A percentile compares a stretch with the other conserved stretches of the same genome.
Conservation (phyloP, 2,888 invertebrate genomes). For the Neria commutata region DNA sequence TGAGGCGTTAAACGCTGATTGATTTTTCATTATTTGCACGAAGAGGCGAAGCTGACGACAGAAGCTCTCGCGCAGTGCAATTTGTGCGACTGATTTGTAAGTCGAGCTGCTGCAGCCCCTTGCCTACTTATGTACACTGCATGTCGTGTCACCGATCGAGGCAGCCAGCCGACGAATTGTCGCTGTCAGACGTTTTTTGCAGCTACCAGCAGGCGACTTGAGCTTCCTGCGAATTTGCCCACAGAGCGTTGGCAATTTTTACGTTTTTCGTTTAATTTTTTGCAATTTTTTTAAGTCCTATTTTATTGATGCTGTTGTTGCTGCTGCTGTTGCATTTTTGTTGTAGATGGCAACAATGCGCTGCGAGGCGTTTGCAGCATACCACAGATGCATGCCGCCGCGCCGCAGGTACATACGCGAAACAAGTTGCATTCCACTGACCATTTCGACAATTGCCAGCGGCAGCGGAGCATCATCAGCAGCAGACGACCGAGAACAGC, state of each 20-base stretch:
- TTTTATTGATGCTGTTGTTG: constrained; percentile 15
- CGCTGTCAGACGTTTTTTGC: background rate
- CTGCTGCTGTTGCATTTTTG: constrained; percentile 24
- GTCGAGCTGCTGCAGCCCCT: constrained; percentile 14
- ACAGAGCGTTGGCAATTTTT: too few relatives aligned
- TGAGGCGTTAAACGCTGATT: constrained; percentile 12
- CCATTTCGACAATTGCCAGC: constrained; percentile 52
- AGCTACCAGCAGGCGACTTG: too few relatives aligned
- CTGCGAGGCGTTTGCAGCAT: constrained; percentile 47
- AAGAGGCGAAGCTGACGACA: too few relatives aligned
- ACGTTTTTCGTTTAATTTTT: background rate
- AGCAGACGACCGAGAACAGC: constrained; percentile 12
- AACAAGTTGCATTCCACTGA: constrained; percentile 59
- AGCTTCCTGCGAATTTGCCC: too few relatives aligned
- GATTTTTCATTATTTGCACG: constrained; percentile 9
- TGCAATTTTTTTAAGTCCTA: background rate
- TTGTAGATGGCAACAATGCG: constrained; percentile 36
- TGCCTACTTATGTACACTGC: too few relatives aligned
- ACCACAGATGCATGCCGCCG: constrained; percentile 34
- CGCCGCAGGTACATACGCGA: constrained; percentile 33
- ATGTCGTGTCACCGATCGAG: too few relatives aligned
- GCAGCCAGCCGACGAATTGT: background rate
- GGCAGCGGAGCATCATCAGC: constrained; percentile 24
- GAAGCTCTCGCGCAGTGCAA: too few relatives aligned
- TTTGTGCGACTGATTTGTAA: constrained; percentile 15